Base-by-base conservation (phyloP, 2,888 invertebrate genomes). In the Heterodera filipjevi region DNA sequence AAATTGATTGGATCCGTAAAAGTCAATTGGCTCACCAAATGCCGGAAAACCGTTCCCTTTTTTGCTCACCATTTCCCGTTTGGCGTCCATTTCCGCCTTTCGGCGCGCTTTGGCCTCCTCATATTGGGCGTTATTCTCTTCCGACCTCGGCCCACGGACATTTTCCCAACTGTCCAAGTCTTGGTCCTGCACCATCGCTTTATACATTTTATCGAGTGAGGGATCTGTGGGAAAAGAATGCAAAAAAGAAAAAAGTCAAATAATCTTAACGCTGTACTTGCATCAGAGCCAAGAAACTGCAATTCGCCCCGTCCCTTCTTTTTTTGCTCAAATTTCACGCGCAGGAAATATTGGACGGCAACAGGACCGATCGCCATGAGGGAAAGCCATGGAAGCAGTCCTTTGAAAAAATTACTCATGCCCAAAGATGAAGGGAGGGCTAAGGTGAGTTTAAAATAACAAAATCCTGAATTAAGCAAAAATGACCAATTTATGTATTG, bases 71-170 rank as follows among this genome's bases (percentile, higher is more conserved):
- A 27, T n/a, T 59, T 59, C 59, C n/a, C 59, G 59, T n/a, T 59
- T 59, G 6, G 59, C 59, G 8, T 59, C 59, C n/a, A n/a, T 59
- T 59, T 59, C 59, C 22, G 19, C 22, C 59, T 59, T n/a, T 27
- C 59, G 59, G n/a, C n/a, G 59, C 59, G 59, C 59, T 64, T 75
- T 75, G 32, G 33, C 75, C 33, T 14, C 68, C 30, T 22, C 30
- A 59, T 32, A 75, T 33, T 75, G n/a, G n/a, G 30, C 19, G 32
- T 85, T 84, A 79, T 87, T 86, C 76, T 88, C 88, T 10, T 83
- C 83, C n/a, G 84, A 84, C 66, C 87, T 79, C 35, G 88, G 88
- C n/a, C 87, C 88, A 49, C 88, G 85, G 71, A 88, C 84, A 79
- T 88, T 88, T 53, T 84, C 84, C 87, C 87, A 88, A 77, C 82